A percentile compares a stretch with the other conserved stretches of the same genome.
phyloP scores from a whole-genome alignment of 2,797 vertebrate genomes.

The Micromesistius poutassou region DNA sequence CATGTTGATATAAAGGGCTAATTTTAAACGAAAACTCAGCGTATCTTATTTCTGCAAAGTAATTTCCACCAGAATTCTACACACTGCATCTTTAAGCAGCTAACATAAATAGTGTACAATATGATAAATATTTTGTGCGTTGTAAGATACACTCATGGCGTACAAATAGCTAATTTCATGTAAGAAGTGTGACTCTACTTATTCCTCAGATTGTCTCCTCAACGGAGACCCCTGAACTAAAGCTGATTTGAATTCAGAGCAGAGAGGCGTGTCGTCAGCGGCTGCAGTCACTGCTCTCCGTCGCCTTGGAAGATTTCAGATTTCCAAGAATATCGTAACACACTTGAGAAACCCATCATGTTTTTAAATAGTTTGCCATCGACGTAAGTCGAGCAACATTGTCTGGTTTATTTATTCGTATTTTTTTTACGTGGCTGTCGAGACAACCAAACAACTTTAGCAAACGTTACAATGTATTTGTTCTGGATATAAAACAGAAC shows the following conservation, averaged over 20 bases:
- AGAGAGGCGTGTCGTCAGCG: neutral
- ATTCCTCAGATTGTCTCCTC: neutral
- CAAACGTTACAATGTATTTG: neutral
- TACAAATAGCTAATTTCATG: neutral
- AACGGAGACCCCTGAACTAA: neutral
- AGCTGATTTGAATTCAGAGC: neutral
- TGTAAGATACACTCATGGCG: neutral
- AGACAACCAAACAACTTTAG: neutral
- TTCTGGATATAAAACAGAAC: neutral
- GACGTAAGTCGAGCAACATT: neutral
- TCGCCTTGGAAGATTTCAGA: neutral
- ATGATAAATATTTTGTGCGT: neutral
- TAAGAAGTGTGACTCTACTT: constrained; percentile 1
- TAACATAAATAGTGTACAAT: neutral
- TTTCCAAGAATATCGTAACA: neutral
- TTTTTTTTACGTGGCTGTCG: neutral
- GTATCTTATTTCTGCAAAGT: no score
- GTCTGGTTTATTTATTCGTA: neutral
- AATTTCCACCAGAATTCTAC: no score
- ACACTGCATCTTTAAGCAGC: no score
- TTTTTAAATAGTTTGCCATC: neutral
- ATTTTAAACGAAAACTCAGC: no score
- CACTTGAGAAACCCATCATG: neutral
- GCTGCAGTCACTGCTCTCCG: neutral
- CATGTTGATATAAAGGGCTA: no score